Conservation (phyloP, 1,140 invertebrate genomes). For the Pollicipes pollicipes region DNA sequence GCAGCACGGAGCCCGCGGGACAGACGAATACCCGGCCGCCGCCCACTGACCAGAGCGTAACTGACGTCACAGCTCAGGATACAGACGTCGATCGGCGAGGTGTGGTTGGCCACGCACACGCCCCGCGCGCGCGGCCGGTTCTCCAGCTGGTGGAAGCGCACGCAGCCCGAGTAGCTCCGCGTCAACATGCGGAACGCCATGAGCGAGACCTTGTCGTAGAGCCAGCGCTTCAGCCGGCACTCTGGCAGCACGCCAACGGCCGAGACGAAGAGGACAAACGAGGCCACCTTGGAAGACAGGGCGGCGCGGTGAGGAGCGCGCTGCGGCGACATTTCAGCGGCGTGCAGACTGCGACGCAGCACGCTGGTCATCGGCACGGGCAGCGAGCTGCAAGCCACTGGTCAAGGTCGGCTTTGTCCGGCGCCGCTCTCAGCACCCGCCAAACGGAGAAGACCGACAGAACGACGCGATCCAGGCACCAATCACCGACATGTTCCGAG, state of each 20-base stretch:
- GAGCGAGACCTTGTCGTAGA: conserved; percentile 45
- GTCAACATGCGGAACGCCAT: conserved; percentile 53
- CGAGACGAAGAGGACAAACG: conserved; percentile 1
- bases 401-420: too few species aligned
- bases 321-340: too few species aligned
- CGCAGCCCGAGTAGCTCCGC: conserved; percentile 47
- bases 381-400: too few species aligned
- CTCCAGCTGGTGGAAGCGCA: conserved; percentile 57
- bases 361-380: too few species aligned
- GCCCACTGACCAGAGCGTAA: conserved; percentile 38
- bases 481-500: too few species aligned
- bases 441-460: background rate
- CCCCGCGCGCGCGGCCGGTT: conserved; percentile 55
- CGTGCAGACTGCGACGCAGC: too few species aligned
- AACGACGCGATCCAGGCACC: too few species aligned
- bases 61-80: conserved; percentile 40
- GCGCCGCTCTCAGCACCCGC: too few species aligned
- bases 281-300: background rate
- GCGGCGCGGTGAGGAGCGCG: background rate
- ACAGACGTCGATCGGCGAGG: conserved; percentile 73
- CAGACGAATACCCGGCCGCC: conserved; percentile 7
- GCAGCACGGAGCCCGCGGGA: too few species aligned
- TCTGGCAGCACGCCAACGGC: conserved; percentile 34
- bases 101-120: conserved; percentile 99
- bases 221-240: conserved; percentile 36